A percentile compares a stretch with the other conserved stretches of the same genome.
Evolutionary conservation across 2,888 invertebrate species (phyloP).

Genomic region (Tanypteryx hageni): DNA sequence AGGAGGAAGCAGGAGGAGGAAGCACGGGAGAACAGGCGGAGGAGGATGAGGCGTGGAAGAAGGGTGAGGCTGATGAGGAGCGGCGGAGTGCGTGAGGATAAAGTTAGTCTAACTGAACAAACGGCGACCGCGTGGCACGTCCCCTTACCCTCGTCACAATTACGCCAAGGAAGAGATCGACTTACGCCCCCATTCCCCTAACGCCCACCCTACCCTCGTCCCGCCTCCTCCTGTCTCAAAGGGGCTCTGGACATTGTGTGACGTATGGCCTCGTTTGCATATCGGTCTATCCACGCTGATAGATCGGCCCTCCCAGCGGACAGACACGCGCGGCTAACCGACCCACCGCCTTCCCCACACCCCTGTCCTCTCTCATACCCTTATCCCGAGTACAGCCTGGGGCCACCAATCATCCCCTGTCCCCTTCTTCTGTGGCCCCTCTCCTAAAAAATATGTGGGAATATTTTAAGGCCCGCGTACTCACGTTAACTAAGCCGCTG

Average conservation of each 20-base stretch:
- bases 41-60: background rate
- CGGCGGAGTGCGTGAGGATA: background rate
- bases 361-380: background rate
- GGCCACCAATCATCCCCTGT: background rate
- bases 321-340: background rate
- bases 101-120: background rate
- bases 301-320: conserved; percentile 27
- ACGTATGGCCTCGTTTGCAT: conserved; percentile 58
- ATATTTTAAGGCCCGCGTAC: background rate
- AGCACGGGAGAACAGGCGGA: too few relatives aligned
- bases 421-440: background rate
- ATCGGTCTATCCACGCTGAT: conserved; percentile 8
- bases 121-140: background rate
- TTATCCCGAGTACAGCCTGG: background rate
- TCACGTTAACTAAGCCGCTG: background rate
- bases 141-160: background rate
- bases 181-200: background rate
- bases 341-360: background rate
- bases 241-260: background rate
- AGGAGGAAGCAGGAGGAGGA: too few relatives aligned
- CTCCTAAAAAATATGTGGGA: background rate
- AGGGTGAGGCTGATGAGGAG: background rate
- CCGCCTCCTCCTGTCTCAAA: background rate
- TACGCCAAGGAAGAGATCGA: background rate
- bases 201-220: background rate